phyloP scores from a whole-genome alignment of 2,113 vertebrate genomes.

The Trematomus loennbergii region DNA sequence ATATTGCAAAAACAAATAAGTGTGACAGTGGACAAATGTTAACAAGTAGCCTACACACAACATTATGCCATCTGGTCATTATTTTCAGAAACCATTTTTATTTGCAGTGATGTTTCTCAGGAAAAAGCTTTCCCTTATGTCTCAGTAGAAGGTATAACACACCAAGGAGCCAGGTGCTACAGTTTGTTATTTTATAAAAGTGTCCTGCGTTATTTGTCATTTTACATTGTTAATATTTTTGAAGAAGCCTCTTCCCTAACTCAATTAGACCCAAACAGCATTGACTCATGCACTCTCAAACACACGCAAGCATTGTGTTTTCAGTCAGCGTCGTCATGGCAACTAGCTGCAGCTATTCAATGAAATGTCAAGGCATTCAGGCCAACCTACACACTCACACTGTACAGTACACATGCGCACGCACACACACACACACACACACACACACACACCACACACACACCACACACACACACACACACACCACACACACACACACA shows the following conservation, averaged over 20 bases:
- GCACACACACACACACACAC: conserved; percentile 4
- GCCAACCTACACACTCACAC: conserved; percentile 21
- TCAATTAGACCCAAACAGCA: conserved; percentile 48
- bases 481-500: conserved; percentile 6
- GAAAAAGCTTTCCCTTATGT: background rate
- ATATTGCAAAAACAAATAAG: background rate
- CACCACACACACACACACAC: conserved; percentile 29
- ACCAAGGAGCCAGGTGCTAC: too few relatives aligned
- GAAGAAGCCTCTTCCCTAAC: conserved; percentile 47
- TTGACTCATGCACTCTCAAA: conserved; percentile 25
- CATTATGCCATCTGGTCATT: background rate
- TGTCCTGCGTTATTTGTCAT: background rate
- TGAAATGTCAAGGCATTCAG: conserved; percentile 75
- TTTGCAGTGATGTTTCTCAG: background rate
- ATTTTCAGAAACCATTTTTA: background rate
- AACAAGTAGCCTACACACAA: background rate
- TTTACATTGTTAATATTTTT: conserved; percentile 12
- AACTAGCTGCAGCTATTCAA: conserved; percentile 75
- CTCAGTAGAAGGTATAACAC: too few relatives aligned
- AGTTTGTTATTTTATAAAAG: background rate
- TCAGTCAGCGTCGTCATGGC: conserved; percentile 73
- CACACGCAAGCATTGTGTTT: conserved; percentile 59
- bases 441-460: conserved; percentile 1
- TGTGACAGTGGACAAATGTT: background rate
- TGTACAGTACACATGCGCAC: conserved; percentile 9